Base-by-base conservation (phyloP, 2,797 vertebrate species). In the Xenopus petersii region DNA sequence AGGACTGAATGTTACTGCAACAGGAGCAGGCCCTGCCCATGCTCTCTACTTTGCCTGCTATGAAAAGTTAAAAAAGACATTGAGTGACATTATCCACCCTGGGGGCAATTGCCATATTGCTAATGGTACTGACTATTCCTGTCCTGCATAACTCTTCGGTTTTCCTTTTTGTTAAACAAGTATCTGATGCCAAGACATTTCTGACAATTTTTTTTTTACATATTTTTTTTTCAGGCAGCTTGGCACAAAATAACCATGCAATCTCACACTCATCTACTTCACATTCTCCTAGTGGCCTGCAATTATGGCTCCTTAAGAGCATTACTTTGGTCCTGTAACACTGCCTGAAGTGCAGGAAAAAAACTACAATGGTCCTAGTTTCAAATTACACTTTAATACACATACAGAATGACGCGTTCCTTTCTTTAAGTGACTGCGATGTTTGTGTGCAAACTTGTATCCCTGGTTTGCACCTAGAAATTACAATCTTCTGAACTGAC, bases 51-150 rank as follows among this genome's bases (percentile, higher is more conserved):
- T 99, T 85, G 96, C 96, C 92, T 96, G 96, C 93, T 98, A 98
- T 81, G 96, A 99, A 92, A 98, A 96, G 91, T 93, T 99, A 88
- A 99, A 99, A 96, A 96, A 95, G 93, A 95, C 93, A 90, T 86
- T 98, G 89, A 94, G 95, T 88, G 96, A 98, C 88, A 85, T 92
- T 86, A 98, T 98, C 93, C 95, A 97, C 86, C 95, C 97, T 80
- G 96, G 96, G 93, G 95, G 95, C 90, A 98, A 99, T 95, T 97
- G 96, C 91, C 97, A 98, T 94, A 93, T 99, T 90, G 97, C 96
- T 91, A 99, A 98, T 91, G 97, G 97, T 98, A 98, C 92, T 94
- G 83, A 86, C 83, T 81, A 84, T 85, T 87, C 87, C 82, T 84
- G 82, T 81, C 80, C 84, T 74, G 79, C 83, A 77, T 79, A 70